Evolutionary conservation across 2,797 vertebrate species (phyloP), one percentile per base, ranked within the genome.

Genomic region (Hypotaenidia philippensis): DNA sequence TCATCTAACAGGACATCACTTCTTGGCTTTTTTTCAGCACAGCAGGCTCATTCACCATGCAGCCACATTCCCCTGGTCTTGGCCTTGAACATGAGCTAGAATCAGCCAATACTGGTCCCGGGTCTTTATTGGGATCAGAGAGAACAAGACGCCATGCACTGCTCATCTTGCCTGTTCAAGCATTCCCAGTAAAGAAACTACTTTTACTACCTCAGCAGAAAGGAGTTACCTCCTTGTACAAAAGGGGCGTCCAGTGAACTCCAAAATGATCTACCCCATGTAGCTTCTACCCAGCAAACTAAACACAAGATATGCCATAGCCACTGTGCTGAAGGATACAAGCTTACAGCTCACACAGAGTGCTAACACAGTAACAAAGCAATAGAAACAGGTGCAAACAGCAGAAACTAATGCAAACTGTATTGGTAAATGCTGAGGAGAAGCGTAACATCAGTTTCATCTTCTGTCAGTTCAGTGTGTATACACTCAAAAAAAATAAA

Each of bases 11-110:
- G 55, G 31, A 74, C 52, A 81, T 31, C 53, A 12, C 6, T 49
- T 64, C 47, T 78, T 31, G 49, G 45, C 22, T 75, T 91, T 69
- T 47, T 69, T 50, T 52, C 83, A 83, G n/a, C 65, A 68, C 44
- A 27, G 52, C 31, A 68, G 32, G 34, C 49, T 50, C 66, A 19
- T 12, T 80, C 60, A 80, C 32, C 64, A 85, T 63, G 50, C 13
- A 11, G 41, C 10, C 79, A 59, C 36, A 34, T 29, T 59, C 36
- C 22, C 26, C 13, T 29, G 59, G 9, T 32, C 77, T 56, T n/a
- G 11, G 44, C 26, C 61, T 50, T 36, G 23, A 76, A 56, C 0
- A 1, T 0, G 0, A 74, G 11, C 12, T 22, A 36, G 31, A 53
- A 86, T 41, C 41, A 77, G 45, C 32, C 44, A 47, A 71, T 12